Percentiles rank a stretch among this genome's conserved stretches.
phyloP scores from a whole-genome alignment of 2,888 invertebrate genomes.

The Agriopis leucophaearia region DNA sequence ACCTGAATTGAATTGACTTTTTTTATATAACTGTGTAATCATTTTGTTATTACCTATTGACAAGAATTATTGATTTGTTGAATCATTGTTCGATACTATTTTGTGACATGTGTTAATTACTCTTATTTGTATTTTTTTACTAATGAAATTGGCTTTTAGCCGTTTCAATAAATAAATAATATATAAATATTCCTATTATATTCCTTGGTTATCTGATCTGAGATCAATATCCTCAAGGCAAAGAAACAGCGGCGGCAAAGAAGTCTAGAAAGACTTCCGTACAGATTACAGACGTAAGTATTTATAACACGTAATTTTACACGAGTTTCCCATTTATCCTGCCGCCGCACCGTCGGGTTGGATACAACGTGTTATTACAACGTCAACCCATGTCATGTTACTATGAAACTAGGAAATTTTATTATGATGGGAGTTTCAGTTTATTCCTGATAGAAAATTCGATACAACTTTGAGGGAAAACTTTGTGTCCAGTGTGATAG shows the following conservation, averaged over 20 bases:
- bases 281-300: slow-evolving; percentile 20
- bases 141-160: too few relatives aligned
- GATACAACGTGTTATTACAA: slow-evolving; percentile 56
- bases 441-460: slow-evolving; percentile 32
- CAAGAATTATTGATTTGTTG: too few relatives aligned
- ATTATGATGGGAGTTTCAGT: slow-evolving; percentile 54
- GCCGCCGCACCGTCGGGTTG: slow-evolving; percentile 45
- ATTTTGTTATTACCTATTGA: too few relatives aligned
- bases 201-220: too few relatives aligned
- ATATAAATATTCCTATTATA: too few relatives aligned
- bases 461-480: neutral
- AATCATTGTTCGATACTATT: too few relatives aligned
- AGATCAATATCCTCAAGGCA: neutral
- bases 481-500: slow-evolving; percentile 4
- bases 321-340: slow-evolving; percentile 47
- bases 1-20: too few relatives aligned
- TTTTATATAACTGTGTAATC: too few relatives aligned
- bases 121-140: too few relatives aligned
- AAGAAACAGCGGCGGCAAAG: slow-evolving; percentile 6
- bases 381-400: slow-evolving; percentile 64
- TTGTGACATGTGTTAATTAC: too few relatives aligned
- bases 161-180: too few relatives aligned
- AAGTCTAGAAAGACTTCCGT: too few relatives aligned
- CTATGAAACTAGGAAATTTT: slow-evolving; percentile 56
- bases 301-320: slow-evolving; percentile 38